Conservation (phyloP, 2,888 invertebrate genomes). For the Heliconius ethilla region DNA sequence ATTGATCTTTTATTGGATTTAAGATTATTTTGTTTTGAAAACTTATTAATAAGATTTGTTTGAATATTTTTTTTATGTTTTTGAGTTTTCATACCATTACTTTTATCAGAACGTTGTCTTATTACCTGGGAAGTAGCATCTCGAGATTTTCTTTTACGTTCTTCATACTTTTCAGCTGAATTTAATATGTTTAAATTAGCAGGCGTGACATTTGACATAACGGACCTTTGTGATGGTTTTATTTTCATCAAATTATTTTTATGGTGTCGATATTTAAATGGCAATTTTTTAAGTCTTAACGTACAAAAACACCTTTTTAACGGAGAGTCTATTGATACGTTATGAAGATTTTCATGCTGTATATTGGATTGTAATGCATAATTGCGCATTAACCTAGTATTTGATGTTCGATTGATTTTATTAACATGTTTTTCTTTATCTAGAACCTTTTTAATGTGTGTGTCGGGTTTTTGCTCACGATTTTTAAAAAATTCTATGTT, state of each 20-base stretch:
- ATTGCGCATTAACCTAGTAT: conserved; percentile 7
- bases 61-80: conserved; percentile 17
- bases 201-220: conserved; percentile 4
- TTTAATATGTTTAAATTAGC: conserved; percentile 45
- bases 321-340: conserved; percentile 42
- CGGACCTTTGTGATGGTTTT: conserved; percentile 3
- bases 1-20: conserved; percentile 31
- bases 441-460: not conserved
- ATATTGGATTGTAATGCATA: conserved; percentile 10
- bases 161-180: conserved; percentile 47
- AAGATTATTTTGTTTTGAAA: conserved; percentile 26
- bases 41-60: not conserved
- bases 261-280: conserved; percentile 1
- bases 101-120: conserved; percentile 28
- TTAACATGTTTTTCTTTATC: not conserved
- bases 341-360: conserved; percentile 41
- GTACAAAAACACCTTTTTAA: conserved; percentile 53
- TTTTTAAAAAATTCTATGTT: conserved; percentile 48
- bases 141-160: conserved; percentile 35
- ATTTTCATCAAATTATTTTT: not conserved
- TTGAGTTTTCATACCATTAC: conserved; percentile 23
- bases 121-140: conserved; percentile 27
- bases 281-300: conserved; percentile 47
- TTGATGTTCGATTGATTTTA: not conserved
- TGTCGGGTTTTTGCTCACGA: conserved; percentile 2